A percentile compares a stretch with the other conserved stretches of the same genome.
These are phyloP conservation scores for Cylindroiulus punctatus DNA, from an alignment of 2,888 invertebrate species.

Conservation along the genomic window DNA sequence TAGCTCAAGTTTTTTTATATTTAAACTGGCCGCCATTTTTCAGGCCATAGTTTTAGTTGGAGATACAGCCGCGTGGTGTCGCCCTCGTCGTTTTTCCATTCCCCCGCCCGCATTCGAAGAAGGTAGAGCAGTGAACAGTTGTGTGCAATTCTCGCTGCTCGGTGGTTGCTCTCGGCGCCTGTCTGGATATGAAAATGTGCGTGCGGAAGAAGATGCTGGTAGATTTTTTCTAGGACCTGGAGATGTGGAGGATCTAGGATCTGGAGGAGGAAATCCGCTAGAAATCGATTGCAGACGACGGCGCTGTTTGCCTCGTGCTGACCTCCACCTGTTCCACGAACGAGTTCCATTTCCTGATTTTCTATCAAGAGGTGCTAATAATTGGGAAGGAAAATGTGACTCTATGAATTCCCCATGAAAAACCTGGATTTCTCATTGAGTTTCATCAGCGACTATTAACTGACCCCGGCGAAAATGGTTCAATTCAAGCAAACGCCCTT, in stretches of 20 bases:
- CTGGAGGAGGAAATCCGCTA: background rate
- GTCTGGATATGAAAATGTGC: conserved; percentile 15
- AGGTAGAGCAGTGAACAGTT: background rate
- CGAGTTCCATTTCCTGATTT: background rate
- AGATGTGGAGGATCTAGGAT: background rate
- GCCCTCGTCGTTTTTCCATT: background rate
- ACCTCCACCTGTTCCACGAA: background rate
- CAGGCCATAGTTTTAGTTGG: background rate
- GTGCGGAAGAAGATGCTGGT: background rate
- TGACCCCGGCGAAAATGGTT: conserved; percentile 4
- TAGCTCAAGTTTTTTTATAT: no score
- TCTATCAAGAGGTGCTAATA: background rate
- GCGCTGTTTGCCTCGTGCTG: background rate
- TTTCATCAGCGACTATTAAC: background rate
- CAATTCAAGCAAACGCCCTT: conserved; percentile 68
- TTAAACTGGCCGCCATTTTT: background rate
- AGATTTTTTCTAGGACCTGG: background rate
- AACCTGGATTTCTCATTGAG: background rate
- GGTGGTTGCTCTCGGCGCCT: conserved; percentile 5
- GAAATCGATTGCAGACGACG: conserved; percentile 19
- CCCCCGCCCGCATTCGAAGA: background rate
- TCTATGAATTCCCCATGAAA: background rate
- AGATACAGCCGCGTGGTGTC: background rate
- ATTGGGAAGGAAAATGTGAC: conserved; percentile 11
- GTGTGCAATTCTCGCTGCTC: background rate